Evolutionary conservation across 2,888 invertebrate genomes (phyloP).

Genomic region (Papilio gigon): DNA sequence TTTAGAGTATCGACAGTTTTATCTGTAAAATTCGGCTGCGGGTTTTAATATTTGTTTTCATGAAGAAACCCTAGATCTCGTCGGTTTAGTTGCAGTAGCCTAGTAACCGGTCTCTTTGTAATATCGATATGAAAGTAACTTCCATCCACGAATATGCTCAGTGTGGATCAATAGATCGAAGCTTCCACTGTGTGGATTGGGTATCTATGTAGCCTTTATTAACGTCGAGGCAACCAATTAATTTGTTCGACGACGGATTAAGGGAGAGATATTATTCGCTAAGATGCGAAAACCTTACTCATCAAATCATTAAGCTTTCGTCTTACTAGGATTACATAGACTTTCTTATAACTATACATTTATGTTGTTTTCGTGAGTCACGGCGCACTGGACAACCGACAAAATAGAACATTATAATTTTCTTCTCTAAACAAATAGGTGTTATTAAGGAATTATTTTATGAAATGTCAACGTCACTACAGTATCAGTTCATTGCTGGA

Average conservation of each 20-base stretch:
- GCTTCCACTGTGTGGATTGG: not conserved
- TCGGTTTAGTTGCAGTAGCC: not conserved
- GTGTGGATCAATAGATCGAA: not conserved
- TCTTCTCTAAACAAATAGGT: too few relatives aligned
- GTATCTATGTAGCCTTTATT: constrained; percentile 2
- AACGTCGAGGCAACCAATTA: constrained; percentile 13
- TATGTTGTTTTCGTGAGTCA: not conserved
- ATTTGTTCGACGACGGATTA: constrained; percentile 22
- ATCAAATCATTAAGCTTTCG: not conserved
- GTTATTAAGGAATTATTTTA: too few relatives aligned
- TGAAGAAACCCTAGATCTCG: too few relatives aligned
- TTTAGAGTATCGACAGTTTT: too few relatives aligned
- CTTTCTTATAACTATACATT: not conserved
- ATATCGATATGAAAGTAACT: not conserved
- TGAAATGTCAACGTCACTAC: too few relatives aligned
- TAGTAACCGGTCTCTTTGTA: not conserved
- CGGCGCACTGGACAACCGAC: not conserved
- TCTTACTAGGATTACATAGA: not conserved
- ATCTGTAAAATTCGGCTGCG: too few relatives aligned
- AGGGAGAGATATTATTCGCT: constrained; percentile 21
- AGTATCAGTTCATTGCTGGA: too few relatives aligned
- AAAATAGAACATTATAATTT: too few relatives aligned
- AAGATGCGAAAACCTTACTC: not conserved
- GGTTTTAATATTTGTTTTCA: too few relatives aligned
- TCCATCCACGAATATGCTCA: not conserved